These are phyloP conservation scores for Cephalopterus ornatus DNA, from an alignment of 2,113 vertebrate species.

Conservation along the genomic window DNA sequence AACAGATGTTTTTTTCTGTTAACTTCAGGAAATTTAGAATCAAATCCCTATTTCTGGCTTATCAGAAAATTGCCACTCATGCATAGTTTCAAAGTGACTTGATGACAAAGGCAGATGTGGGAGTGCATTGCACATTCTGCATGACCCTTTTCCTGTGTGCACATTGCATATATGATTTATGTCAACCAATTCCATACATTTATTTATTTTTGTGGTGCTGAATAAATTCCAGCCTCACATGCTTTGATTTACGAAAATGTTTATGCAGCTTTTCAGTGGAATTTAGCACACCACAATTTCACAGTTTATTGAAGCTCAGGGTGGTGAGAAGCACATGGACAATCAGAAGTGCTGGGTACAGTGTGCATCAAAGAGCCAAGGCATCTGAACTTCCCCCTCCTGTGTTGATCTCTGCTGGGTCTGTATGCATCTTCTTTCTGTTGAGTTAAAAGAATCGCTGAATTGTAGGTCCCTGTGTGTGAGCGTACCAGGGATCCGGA, in stretches of 20 bases:
- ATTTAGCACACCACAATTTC: neutral
- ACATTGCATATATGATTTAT: neutral
- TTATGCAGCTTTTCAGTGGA: slow-evolving; percentile 7
- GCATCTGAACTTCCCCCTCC: neutral
- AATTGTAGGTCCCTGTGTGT: neutral
- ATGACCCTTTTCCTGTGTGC: neutral
- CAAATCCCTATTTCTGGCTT: neutral
- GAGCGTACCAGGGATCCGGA: neutral
- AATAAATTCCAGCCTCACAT: neutral
- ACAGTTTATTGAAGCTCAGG: neutral
- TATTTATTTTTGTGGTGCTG: neutral
- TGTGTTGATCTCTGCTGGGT: neutral
- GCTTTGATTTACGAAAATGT: slow-evolving; percentile 9
- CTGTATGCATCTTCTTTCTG: neutral
- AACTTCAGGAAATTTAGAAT: neutral
- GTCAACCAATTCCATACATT: neutral
- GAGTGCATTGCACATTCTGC: neutral
- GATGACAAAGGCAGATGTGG: neutral
- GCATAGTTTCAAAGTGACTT: neutral
- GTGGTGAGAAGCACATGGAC: neutral
- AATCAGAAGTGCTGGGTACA: neutral
- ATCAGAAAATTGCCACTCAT: neutral
- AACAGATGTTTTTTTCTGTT: neutral
- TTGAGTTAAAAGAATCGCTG: neutral
- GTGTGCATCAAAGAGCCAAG: neutral